These are phyloP conservation scores for Lates japonicus DNA, from an alignment of 2,797 vertebrate genomes.

Conservation along the genomic window DNA sequence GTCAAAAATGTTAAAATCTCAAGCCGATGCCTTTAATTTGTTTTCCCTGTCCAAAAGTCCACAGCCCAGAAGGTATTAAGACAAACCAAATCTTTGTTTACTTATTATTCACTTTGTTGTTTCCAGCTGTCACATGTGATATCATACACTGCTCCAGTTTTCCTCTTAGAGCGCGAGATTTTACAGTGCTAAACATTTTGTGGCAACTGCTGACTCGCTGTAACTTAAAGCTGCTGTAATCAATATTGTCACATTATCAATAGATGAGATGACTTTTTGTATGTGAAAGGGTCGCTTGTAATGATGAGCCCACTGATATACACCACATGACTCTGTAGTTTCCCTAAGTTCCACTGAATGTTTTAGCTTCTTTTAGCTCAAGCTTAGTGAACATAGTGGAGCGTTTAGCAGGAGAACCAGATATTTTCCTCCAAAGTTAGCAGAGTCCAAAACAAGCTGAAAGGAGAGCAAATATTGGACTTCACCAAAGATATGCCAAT, in stretches of 20 bases:
- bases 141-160: background rate
- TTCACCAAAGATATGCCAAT: background rate
- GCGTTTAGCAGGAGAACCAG: background rate
- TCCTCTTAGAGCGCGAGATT: background rate
- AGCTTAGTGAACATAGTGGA: background rate
- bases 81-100: background rate
- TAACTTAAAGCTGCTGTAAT: constrained; percentile 20
- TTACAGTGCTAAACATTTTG: background rate
- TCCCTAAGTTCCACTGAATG: background rate
- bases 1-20: background rate
- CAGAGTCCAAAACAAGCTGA: too few relatives aligned
- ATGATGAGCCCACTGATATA: background rate
- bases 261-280: background rate
- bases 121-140: background rate
- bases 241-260: constrained; percentile 6
- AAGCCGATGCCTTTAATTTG: background rate
- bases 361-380: background rate
- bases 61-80: background rate
- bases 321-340: background rate
- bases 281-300: background rate
- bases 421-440: too few relatives aligned
- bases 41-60: background rate
- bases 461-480: too few relatives aligned
- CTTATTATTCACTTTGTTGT: background rate
- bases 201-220: background rate